These are phyloP conservation scores for Scaptomyza caliginosa DNA, from an alignment of 2,888 invertebrate genomes.

Conservation along the genomic window DNA sequence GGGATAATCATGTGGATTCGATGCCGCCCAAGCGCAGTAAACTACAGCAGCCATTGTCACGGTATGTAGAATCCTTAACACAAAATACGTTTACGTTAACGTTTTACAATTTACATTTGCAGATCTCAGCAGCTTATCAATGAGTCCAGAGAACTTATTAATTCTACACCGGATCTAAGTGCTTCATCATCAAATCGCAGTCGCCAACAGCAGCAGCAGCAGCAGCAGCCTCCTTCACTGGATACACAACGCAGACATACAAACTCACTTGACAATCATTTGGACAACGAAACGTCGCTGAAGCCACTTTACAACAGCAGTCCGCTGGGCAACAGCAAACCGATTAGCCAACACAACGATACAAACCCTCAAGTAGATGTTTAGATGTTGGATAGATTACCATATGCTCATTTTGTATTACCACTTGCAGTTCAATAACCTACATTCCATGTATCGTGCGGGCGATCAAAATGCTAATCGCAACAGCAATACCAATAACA, in stretches of 20 bases:
- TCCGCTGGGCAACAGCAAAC: constrained; percentile 30
- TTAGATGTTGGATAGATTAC: neutral
- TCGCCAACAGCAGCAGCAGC: neutral
- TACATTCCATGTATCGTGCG: constrained; percentile 51
- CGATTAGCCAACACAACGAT: constrained; percentile 6
- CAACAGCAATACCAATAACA: constrained; percentile 8
- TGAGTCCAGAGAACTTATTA: constrained; percentile 37
- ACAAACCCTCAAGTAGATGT: constrained; percentile 19
- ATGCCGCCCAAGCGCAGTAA: constrained; percentile 88
- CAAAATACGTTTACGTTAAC: neutral
- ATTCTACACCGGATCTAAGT: constrained; percentile 38
- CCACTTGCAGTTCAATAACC: constrained; percentile 25
- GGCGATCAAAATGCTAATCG: constrained; percentile 6
- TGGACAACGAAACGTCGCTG: constrained; percentile 34
- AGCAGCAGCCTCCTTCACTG: neutral
- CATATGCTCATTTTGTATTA: neutral
- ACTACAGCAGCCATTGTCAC: constrained; percentile 15
- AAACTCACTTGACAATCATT: constrained; percentile 37
- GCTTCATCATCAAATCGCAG: constrained; percentile 11
- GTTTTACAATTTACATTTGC: neutral
- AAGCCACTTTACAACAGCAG: constrained; percentile 62
- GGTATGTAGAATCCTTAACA: constrained; percentile 3
- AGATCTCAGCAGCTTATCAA: constrained; percentile 47
- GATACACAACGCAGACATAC: constrained; percentile 12
- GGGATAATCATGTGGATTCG: constrained; percentile 82